Percentiles rank a stretch among this genome's conserved stretches.
These are phyloP conservation scores for Tinea trinotella DNA, from an alignment of 2,888 invertebrate genomes.

Conservation along the genomic window DNA sequence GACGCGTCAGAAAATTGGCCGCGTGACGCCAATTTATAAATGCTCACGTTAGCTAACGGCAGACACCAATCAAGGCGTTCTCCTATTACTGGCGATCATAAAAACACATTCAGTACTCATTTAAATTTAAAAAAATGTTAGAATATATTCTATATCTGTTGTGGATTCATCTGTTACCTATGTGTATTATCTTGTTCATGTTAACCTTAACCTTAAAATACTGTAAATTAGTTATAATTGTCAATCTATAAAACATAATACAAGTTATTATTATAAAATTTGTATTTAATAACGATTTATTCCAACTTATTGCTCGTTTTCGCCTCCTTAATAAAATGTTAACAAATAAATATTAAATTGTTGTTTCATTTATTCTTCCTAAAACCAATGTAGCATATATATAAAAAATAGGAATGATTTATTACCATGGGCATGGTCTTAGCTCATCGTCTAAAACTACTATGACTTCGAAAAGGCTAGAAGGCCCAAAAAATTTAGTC, in stretches of 20 bases:
- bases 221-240: constrained; percentile 63
- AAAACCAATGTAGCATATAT: too few relatives aligned
- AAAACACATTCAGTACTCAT: constrained; percentile 18
- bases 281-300: constrained; percentile 65
- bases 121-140: constrained; percentile 17
- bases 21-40: too few relatives aligned
- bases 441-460: too few relatives aligned
- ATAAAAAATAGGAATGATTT: too few relatives aligned
- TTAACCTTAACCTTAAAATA: constrained; percentile 68
- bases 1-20: constrained; percentile 29
- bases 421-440: too few relatives aligned
- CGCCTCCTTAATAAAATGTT: constrained; percentile 73
- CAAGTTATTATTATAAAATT: constrained; percentile 59
- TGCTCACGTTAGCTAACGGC: neutral
- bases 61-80: neutral
- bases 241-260: constrained; percentile 62
- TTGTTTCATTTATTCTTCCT: constrained; percentile 39
- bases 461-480: too few relatives aligned
- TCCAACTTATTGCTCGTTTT: constrained; percentile 71
- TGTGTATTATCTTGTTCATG: constrained; percentile 58
- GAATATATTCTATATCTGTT: constrained; percentile 16
- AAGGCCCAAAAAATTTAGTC: too few relatives aligned
- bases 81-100: neutral
- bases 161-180: constrained; percentile 50
- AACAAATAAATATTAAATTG: constrained; percentile 55